A percentile compares a stretch with the other conserved stretches of the same genome.
Evolutionary conservation across 2,113 vertebrate species (phyloP).

Genomic region (Heptranchias perlo): DNA sequence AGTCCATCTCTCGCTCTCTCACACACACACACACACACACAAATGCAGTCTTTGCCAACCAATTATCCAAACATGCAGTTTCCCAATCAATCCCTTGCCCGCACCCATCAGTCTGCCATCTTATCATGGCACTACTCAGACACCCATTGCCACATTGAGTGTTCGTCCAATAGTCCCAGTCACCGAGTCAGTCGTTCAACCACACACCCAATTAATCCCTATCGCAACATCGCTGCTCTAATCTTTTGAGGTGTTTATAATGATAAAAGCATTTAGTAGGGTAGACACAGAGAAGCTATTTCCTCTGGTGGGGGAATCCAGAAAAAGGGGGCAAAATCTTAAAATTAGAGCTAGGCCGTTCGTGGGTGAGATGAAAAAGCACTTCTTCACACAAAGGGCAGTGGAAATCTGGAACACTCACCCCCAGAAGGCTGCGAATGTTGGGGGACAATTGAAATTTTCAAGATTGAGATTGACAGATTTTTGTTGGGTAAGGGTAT

Average conservation of each 20-base stretch:
- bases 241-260: background rate
- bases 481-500: background rate
- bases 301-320: background rate
- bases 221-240: background rate
- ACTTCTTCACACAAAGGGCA: background rate
- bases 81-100: no score
- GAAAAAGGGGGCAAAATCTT: no score
- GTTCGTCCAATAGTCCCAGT: no score
- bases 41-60: no score
- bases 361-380: background rate
- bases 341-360: background rate
- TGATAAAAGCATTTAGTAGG: no score
- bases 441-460: background rate
- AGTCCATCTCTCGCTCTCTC: background rate
- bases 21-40: background rate
- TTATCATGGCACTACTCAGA: no score
- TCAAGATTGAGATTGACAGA: background rate
- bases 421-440: background rate
- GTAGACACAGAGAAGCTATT: background rate
- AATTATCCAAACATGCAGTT: no score
- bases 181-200: no score
- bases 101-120: no score
- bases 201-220: background rate
- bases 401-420: background rate
- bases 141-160: no score